A percentile compares a stretch with the other conserved stretches of the same genome.
These are phyloP conservation scores for Colletes latitarsis DNA, from an alignment of 1,140 invertebrate species.

Conservation along the genomic window DNA sequence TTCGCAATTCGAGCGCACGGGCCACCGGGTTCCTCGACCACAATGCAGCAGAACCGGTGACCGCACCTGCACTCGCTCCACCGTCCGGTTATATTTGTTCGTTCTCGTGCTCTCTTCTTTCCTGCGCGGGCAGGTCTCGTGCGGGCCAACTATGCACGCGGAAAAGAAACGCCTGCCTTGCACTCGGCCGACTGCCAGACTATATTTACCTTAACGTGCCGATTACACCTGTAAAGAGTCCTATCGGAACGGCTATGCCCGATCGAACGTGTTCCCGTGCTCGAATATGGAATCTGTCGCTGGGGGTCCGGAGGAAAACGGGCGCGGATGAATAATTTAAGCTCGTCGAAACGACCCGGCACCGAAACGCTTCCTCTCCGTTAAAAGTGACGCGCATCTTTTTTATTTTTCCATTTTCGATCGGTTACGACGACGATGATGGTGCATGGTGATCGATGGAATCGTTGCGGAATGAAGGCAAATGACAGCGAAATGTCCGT, in stretches of 20 bases:
- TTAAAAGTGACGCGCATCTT: not conserved
- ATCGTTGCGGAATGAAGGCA: not conserved
- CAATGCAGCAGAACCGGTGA: conserved; percentile 56
- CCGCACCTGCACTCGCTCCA: conserved; percentile 54
- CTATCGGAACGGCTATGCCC: conserved; percentile 8
- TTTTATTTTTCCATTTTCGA: not conserved
- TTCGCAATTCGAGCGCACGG: conserved; percentile 49
- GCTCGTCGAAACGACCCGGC: too few relatives aligned
- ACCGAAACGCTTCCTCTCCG: too few relatives aligned
- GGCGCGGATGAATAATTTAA: not conserved
- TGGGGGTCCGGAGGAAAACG: not conserved
- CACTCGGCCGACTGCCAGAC: conserved; percentile 74
- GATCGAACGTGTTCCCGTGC: not conserved
- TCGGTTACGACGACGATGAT: not conserved
- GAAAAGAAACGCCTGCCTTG: conserved; percentile 71
- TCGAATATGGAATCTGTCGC: conserved; percentile 7
- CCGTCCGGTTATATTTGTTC: conserved; percentile 62
- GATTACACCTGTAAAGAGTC: conserved; percentile 71
- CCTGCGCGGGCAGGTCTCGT: conserved; percentile 58
- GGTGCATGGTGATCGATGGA: not conserved
- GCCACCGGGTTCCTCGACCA: not conserved
- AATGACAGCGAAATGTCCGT: too few relatives aligned
- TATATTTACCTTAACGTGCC: conserved; percentile 75
- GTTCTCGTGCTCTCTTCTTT: conserved; percentile 63
- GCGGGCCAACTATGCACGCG: conserved; percentile 70